Evolutionary conservation across 1,140 invertebrate species (phyloP).

Genomic region (Drosophila watanabei): DNA sequence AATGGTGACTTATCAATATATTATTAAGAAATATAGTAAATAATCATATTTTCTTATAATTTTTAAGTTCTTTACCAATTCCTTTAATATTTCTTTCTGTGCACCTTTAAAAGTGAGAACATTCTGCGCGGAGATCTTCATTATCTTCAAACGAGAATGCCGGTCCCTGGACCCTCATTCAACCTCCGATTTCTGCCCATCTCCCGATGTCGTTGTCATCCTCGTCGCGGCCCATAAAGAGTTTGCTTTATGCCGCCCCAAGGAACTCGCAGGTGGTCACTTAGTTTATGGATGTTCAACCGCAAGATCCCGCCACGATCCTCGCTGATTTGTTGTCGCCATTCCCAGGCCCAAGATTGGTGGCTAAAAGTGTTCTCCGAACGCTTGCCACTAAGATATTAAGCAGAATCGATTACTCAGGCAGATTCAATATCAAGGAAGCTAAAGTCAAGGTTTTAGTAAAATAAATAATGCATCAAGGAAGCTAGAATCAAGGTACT

Average conservation of each 20-base stretch:
- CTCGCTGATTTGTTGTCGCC: conserved; percentile 62
- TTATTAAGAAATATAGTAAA: not conserved
- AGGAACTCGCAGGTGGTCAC: conserved; percentile 51
- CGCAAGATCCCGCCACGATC: conserved; percentile 48
- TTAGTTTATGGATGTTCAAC: conserved; percentile 63
- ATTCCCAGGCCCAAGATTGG: conserved; percentile 21
- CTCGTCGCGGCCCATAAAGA: conserved; percentile 58
- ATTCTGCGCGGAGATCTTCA: conserved; percentile 61
- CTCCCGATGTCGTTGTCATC: conserved; percentile 39
- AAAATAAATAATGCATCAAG: not conserved
- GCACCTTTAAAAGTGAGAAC: conserved; percentile 49
- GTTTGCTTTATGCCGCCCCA: conserved; percentile 62
- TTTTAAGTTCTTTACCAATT: not conserved
- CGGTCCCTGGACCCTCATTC: conserved; percentile 14
- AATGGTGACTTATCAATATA: not conserved
- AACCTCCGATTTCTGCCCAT: conserved; percentile 18
- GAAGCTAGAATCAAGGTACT: too few species aligned
- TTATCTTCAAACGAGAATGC: conserved; percentile 69
- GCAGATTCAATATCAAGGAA: not conserved
- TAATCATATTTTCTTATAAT: not conserved
- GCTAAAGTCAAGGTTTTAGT: not conserved
- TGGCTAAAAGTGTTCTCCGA: conserved; percentile 37
- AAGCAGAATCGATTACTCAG: conserved; percentile 12
- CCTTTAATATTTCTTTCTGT: not conserved
- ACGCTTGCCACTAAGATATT: conserved; percentile 3